Evolutionary conservation across 53 echinoderm and acorn worm species (phyloP), one percentile per base, ranked within the genome.

Genomic region (Crossaster papposus): DNA sequence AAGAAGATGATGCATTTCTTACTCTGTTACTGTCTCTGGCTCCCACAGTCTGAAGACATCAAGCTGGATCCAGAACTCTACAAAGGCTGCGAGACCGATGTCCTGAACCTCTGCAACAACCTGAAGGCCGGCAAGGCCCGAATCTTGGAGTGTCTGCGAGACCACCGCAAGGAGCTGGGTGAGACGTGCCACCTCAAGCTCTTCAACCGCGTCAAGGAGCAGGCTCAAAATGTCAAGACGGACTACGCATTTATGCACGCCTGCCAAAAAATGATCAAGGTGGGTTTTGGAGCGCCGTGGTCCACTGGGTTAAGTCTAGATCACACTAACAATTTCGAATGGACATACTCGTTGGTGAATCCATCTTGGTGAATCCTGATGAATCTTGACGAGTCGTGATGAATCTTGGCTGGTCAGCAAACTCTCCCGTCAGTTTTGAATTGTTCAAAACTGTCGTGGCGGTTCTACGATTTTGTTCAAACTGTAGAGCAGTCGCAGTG

Each of bases 181-280:
- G 80, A 92, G 2, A 17, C 51, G 24, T 97, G 97, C 75, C 95
- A 97, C 82, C 11, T 89, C n/a, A 94, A 95, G 58, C 77, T 95
- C 79, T 95, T 97, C 85, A 95, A 97, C 88, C 79, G 93, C 14
- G 90, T 91, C 81, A 97, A 91, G 62, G 93, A 94, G 68, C 93
- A 94, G 74, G 91, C 92, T 23, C 63, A 80, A 71, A 92, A 90
- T n/a, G 89, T 93, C n/a, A 93, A 95, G 73, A 91, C 93, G 34
- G 97, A 97, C 81, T 95, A 93, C 80, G 91, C 92, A 31, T 93
- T 97, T 35, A 93, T 97, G 95, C 94, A 95, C 72, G 82, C 90
- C 35, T 97, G 97, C 85, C 92, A 97, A 79, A 90, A 87, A 44
- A 93, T 93, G 89, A 97, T 97, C 90, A 97, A 95, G 93, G 97